Evolutionary conservation across 2,113 vertebrate genomes (phyloP).

Genomic region (Ornithorhynchus anatinus): DNA sequence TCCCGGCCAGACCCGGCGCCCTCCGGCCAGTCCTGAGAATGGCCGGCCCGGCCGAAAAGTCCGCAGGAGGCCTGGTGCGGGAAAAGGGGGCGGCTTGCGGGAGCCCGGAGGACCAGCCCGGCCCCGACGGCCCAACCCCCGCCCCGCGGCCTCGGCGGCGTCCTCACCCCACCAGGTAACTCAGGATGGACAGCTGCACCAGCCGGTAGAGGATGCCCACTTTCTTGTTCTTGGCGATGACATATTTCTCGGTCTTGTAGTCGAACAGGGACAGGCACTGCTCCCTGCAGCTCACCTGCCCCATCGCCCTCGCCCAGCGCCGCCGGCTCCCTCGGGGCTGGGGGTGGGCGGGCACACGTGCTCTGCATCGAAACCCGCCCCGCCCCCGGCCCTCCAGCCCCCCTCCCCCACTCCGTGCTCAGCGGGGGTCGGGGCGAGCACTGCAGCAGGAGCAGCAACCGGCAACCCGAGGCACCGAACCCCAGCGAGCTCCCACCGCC

Average conservation of each 20-base stretch:
- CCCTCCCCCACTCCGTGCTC: no score
- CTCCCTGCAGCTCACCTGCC: slow-evolving; percentile 71
- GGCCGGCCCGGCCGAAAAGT: no score
- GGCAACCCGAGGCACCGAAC: background rate
- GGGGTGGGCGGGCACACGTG: background rate
- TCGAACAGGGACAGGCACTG: slow-evolving; percentile 83
- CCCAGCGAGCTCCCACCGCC: no score
- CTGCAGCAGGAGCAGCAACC: background rate
- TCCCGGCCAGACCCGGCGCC: background rate
- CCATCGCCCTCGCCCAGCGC: slow-evolving; percentile 67
- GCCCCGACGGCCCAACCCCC: no score
- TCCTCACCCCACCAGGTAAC: slow-evolving; percentile 91
- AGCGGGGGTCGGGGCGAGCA: no score
- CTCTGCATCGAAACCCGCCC: background rate
- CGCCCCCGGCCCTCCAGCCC: background rate
- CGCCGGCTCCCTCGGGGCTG: background rate
- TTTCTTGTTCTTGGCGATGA: slow-evolving; percentile 91
- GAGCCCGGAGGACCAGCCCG: no score
- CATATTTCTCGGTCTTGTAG: slow-evolving; percentile 95
- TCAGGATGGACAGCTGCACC: slow-evolving; percentile 87
- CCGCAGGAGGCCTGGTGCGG: no score
- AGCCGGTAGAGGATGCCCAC: slow-evolving; percentile 89
- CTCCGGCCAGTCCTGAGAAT: background rate
- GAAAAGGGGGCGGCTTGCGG: no score
- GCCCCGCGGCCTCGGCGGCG: no score